These are phyloP conservation scores for Pyralis farinalis DNA, from an alignment of 2,888 invertebrate genomes.

Conservation along the genomic window DNA sequence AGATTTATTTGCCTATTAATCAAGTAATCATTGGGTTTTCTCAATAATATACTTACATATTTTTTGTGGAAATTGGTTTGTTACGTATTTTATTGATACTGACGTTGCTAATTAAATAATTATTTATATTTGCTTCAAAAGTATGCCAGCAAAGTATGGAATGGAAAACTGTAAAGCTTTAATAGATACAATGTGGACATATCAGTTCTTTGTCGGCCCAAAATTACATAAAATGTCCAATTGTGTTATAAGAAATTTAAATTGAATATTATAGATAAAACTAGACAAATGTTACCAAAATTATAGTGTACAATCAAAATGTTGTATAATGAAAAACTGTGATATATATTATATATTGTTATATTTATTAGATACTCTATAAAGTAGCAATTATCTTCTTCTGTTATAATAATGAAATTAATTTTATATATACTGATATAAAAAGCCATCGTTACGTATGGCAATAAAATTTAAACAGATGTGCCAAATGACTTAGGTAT, in stretches of 20 bases:
- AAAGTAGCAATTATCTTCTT: conserved; percentile 33
- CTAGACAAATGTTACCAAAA: conserved; percentile 42
- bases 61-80: conserved; percentile 27
- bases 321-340: conserved; percentile 58
- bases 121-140: conserved; percentile 13
- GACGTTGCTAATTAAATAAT: conserved; percentile 14
- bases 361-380: conserved; percentile 42
- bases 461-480: conserved; percentile 22
- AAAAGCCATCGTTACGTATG: conserved; percentile 23
- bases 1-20: conserved; percentile 41
- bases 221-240: conserved; percentile 39
- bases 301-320: conserved; percentile 44
- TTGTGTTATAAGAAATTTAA: conserved; percentile 36
- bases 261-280: conserved; percentile 28
- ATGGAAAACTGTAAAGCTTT: conserved; percentile 52
- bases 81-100: conserved; percentile 17
- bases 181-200: conserved; percentile 59
- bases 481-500: conserved; percentile 32
- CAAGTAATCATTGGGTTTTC: conserved; percentile 22
- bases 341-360: conserved; percentile 50
- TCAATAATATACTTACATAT: conserved; percentile 24
- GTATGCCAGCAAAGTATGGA: conserved; percentile 23
- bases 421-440: conserved; percentile 5
- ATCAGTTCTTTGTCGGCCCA: conserved; percentile 41
- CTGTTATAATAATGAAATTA: conserved; percentile 27